These are phyloP conservation scores for Sebastes glaucus DNA, from an alignment of 2,797 vertebrate genomes.

Conservation along the genomic window DNA sequence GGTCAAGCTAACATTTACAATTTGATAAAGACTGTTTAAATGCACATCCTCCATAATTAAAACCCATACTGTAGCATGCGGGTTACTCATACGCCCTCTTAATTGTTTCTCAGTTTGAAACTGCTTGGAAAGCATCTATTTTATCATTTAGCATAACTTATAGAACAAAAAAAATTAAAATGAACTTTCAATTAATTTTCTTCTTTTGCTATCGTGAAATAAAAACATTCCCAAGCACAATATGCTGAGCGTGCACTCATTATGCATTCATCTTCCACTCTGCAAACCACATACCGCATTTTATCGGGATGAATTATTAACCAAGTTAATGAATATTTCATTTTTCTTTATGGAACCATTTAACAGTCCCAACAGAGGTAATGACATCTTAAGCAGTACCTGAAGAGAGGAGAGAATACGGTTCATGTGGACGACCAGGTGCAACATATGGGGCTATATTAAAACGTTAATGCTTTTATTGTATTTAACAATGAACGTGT, in stretches of 20 bases:
- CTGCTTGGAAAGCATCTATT: slow-evolving; percentile 76
- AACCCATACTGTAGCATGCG: slow-evolving; percentile 49
- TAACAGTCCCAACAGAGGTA: slow-evolving; percentile 75
- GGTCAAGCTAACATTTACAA: slow-evolving; percentile 65
- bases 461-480: not conserved
- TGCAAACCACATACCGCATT: slow-evolving; percentile 72
- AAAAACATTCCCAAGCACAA: slow-evolving; percentile 74
- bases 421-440: slow-evolving; percentile 6
- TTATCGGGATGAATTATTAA: slow-evolving; percentile 83
- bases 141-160: slow-evolving; percentile 76
- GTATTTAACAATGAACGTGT: not conserved
- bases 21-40: slow-evolving; percentile 65
- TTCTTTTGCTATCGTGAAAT: slow-evolving; percentile 72
- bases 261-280: slow-evolving; percentile 73
- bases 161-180: slow-evolving; percentile 68
- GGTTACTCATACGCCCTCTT: slow-evolving; percentile 54
- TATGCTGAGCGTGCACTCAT: slow-evolving; percentile 79
- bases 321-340: slow-evolving; percentile 81
- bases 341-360: slow-evolving; percentile 77
- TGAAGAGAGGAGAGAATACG: slow-evolving; percentile 15
- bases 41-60: slow-evolving; percentile 67
- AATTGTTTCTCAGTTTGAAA: slow-evolving; percentile 73
- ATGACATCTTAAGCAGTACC: slow-evolving; percentile 74
- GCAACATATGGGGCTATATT: not conserved
- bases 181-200: slow-evolving; percentile 77